Percentiles rank a stretch among this genome's conserved stretches.
Conservation (phyloP, 2,797 vertebrate species). For the Holocentrus rufus region DNA sequence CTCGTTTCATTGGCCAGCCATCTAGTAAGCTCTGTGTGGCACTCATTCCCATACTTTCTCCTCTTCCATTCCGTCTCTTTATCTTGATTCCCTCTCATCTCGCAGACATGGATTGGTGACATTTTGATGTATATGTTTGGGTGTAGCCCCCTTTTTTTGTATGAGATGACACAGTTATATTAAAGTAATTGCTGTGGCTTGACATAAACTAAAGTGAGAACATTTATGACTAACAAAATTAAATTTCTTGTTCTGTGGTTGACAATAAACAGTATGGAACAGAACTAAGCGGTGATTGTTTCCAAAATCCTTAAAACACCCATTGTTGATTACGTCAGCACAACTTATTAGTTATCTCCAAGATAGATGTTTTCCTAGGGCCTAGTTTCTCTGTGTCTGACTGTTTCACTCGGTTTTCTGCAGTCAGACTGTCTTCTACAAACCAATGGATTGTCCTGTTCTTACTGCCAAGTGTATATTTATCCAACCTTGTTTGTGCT, state of each 20-base stretch:
- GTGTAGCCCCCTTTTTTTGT: neutral
- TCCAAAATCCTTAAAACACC: neutral
- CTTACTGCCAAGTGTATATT: neutral
- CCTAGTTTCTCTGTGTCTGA: neutral
- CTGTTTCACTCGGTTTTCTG: neutral
- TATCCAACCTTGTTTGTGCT: neutral
- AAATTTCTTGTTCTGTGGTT: neutral
- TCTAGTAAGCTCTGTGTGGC: constrained; percentile 14
- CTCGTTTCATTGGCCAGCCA: constrained; percentile 26
- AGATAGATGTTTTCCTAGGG: neutral
- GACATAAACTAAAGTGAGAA: neutral
- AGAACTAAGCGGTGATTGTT: neutral
- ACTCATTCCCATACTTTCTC: constrained; percentile 41
- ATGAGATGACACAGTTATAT: neutral
- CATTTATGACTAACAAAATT: neutral
- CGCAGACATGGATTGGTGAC: neutral
- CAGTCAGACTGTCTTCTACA: neutral
- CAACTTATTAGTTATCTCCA: neutral
- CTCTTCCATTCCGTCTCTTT: constrained; percentile 21
- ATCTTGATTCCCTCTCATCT: neutral
- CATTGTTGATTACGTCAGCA: neutral
- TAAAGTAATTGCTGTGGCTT: too few species aligned
- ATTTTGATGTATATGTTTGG: neutral
- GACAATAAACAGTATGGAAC: neutral
- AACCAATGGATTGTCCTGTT: neutral